A percentile compares a stretch with the other conserved stretches of the same genome.
Evolutionary conservation across 2,888 invertebrate genomes (phyloP).

Genomic region (Scrobipalpa costella): DNA sequence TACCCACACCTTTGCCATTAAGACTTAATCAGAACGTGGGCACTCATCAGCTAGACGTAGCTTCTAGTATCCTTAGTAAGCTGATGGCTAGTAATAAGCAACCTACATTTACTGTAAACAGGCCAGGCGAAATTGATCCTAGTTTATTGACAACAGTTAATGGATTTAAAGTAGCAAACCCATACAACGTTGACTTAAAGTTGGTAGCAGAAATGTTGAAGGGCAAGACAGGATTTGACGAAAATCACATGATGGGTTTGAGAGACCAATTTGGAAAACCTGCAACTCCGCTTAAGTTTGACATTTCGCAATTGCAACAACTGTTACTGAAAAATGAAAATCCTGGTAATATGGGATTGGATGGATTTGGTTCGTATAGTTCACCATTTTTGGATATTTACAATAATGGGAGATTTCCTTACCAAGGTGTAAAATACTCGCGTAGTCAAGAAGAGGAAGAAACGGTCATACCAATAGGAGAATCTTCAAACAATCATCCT

Average conservation of each 20-base stretch:
- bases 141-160: conserved; percentile 67
- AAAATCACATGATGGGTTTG: conserved; percentile 56
- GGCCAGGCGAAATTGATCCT: conserved; percentile 61
- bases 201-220: conserved; percentile 73
- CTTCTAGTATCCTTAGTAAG: conserved; percentile 62
- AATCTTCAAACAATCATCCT: conserved; percentile 66
- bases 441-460: conserved; percentile 76
- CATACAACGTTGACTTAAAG: conserved; percentile 75
- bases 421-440: conserved; percentile 72
- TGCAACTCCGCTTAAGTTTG: conserved; percentile 55
- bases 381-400: conserved; percentile 65
- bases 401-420: conserved; percentile 60
- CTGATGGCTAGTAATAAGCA: conserved; percentile 58
- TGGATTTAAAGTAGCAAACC: conserved; percentile 76
- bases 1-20: conserved; percentile 62
- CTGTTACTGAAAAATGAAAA: conserved; percentile 65
- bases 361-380: conserved; percentile 52
- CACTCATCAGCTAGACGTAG: conserved; percentile 69
- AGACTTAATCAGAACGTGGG: conserved; percentile 73
- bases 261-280: conserved; percentile 62
- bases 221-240: conserved; percentile 64
- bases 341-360: conserved; percentile 48
- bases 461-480: conserved; percentile 67
- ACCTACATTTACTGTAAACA: conserved; percentile 46
- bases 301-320: conserved; percentile 65